phyloP scores from a whole-genome alignment of 2,888 invertebrate species.

The Trichopoda pennipes region DNA sequence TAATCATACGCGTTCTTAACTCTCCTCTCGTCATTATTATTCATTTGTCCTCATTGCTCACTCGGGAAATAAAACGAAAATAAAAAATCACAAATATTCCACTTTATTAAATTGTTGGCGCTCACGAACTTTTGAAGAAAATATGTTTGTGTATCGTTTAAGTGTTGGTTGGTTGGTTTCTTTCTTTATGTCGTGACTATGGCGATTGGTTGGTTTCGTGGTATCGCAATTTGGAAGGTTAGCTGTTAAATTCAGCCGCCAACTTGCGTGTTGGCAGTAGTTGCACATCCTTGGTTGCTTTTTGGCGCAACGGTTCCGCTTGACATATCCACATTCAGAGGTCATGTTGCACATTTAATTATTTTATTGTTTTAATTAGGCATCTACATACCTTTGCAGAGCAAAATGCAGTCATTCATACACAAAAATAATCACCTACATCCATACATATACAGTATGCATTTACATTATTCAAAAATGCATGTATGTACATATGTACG shows the following conservation, averaged over 20 bases:
- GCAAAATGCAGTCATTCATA: neutral
- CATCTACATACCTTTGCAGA: constrained; percentile 33
- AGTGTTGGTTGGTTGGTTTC: constrained; percentile 18
- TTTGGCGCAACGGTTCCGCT: constrained; percentile 71
- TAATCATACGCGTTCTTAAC: neutral
- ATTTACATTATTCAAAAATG: neutral
- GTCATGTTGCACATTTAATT: constrained; percentile 66
- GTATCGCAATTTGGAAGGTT: constrained; percentile 41
- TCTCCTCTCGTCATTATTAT: neutral
- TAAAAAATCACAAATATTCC: constrained; percentile 20
- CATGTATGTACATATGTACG: neutral
- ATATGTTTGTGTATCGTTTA: constrained; percentile 9
- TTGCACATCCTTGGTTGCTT: constrained; percentile 68
- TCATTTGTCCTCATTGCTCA: constrained; percentile 46
- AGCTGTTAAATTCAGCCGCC: constrained; percentile 34
- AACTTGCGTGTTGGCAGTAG: constrained; percentile 65
- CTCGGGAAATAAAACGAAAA: constrained; percentile 42
- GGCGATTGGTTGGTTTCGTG: constrained; percentile 46
- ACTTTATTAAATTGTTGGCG: constrained; percentile 12
- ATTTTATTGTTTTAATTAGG: constrained; percentile 62
- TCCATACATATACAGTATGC: neutral
- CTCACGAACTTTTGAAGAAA: constrained; percentile 17
- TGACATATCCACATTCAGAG: constrained; percentile 64
- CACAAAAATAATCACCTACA: neutral
- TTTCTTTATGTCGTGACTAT: constrained; percentile 47